phyloP scores from a whole-genome alignment of 2,113 vertebrate species.

The Electrona antarctica region DNA sequence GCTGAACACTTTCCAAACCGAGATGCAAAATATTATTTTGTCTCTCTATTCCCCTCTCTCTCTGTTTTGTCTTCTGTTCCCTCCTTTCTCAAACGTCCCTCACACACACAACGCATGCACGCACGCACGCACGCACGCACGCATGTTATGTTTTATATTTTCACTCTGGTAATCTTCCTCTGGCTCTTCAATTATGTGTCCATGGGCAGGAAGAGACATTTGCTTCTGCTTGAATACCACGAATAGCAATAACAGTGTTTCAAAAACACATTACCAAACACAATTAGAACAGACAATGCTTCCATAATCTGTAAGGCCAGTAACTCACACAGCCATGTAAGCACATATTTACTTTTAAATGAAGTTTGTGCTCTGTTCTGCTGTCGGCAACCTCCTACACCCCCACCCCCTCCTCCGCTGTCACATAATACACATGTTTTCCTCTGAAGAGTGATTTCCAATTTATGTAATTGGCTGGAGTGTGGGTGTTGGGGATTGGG shows the following conservation, averaged over 20 bases:
- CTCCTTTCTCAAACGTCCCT: conserved; percentile 21
- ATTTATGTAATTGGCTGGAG: conserved; percentile 61
- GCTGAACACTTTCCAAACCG: conserved; percentile 67
- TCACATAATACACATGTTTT: conserved; percentile 56
- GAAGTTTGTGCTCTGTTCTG: conserved; percentile 56
- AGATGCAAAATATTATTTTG: conserved; percentile 30
- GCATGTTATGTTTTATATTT: conserved; percentile 4
- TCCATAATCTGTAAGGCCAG: conserved; percentile 61
- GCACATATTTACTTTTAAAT: conserved; percentile 73
- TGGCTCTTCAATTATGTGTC: conserved; percentile 72
- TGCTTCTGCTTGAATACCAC: conserved; percentile 73
- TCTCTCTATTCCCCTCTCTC: conserved; percentile 26
- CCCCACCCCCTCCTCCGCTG: conserved; percentile 21
- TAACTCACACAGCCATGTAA: conserved; percentile 55
- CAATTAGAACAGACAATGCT: conserved; percentile 72
- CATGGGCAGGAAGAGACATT: conserved; percentile 69
- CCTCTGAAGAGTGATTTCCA: conserved; percentile 60
- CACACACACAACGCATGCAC: background rate
- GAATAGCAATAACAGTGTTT: conserved; percentile 75
- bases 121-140: too few relatives aligned
- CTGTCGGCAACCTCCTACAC: conserved; percentile 12
- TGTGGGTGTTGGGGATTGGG: conserved; percentile 35
- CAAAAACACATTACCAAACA: conserved; percentile 76
- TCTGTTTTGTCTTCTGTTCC: conserved; percentile 46
- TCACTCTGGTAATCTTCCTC: conserved; percentile 55